Evolutionary conservation across 2,888 invertebrate species (phyloP), one percentile per base, ranked within the genome.

Genomic region (Lycia hirtaria): DNA sequence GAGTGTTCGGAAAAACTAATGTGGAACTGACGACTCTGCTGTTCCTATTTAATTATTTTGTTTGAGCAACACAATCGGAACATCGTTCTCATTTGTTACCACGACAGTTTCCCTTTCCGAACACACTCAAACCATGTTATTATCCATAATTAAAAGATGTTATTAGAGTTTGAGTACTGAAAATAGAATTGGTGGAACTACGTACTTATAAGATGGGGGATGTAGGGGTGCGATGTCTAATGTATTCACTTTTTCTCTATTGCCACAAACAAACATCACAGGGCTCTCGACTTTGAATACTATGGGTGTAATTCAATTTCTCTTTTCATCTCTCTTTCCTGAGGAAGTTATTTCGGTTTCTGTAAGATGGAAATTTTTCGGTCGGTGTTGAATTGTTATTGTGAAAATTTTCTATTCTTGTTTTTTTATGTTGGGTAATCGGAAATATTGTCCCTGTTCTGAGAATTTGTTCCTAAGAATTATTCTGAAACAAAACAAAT

Each of bases 261-360:
- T 79, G 73, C 82, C 80, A 73, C 82, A 84, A 81, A 83, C 78
- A 87, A 83, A 88, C 81, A 87, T 86, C 85, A 87, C 75, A 85
- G 80, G 76, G 78, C 71, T 78, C 77, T 78, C 77, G 72, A 76
- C 75, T 80, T 78, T 75, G 79, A 76, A 78, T 73, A 75, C 58
- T 61, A 57, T 52, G 58, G 53, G 47, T 61, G 82, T 81, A 83
- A 88, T 85, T 82, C 76, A 83, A 85, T 87, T 85, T 83, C 72
- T 72, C 74, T 77, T 83, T 85, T 80, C 75, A 82, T 76, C 76
- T 79, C 72, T 74, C 62, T 61, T 67, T 64, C 69, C 52, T 38
- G 35, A 53, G 45, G 33, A 54, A 50, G 56, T 54, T 53, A 55
- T 62, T 62, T 63, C 35, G 50, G 63, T 57, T 57, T 52, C 48